Base-by-base conservation (phyloP, 2,888 invertebrate genomes). In the Taphrorychus bicolor region DNA sequence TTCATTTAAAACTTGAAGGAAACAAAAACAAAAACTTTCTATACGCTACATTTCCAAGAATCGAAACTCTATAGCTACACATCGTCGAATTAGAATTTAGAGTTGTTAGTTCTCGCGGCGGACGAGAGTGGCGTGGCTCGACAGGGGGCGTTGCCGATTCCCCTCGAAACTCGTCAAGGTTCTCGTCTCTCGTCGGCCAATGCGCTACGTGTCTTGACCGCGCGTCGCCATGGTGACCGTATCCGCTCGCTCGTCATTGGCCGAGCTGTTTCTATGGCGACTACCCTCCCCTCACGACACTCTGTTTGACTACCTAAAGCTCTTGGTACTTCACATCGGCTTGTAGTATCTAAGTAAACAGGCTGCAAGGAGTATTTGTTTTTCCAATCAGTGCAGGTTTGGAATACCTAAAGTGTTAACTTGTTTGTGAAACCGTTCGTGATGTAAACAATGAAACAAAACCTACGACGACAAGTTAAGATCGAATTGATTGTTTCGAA, bases 341-440 rank as follows among this genome's bases (percentile, higher is more conserved):
- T 82, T 82, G 82, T 83, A 83, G 83, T 83, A 82, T 83, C 83
- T 83, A 82, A 82, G 83, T 82, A 83, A 83, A 83, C 83, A 83
- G 81, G 80, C 80, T 79, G 81, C 82, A 79, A 82, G 82, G 82
- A 82, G 81, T 85, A 84, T 84, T 85, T 85, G 84, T 84, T 84
- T 84, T 85, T 84, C 83, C 84, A 84, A 85, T 84, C 84, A 84
- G 84, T 83, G 83, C 82, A 80, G 81, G 82, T 82, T 83, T 81
- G 82, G 82, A 82, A 82, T 82, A 82, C 81, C 82, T 81, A 82
- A 82, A 82, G 82, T 82, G 82, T 82, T 82, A 82, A 82, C 82
- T 82, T 82, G 82, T 82, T 82, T 82, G 82, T 82, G 81, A 79
- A 81, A 79, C 79, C 78, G 81, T 80, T 82, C 81, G 82, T 82